Base-by-base conservation (phyloP, 1,140 invertebrate species). In the Brachionus rubens region DNA sequence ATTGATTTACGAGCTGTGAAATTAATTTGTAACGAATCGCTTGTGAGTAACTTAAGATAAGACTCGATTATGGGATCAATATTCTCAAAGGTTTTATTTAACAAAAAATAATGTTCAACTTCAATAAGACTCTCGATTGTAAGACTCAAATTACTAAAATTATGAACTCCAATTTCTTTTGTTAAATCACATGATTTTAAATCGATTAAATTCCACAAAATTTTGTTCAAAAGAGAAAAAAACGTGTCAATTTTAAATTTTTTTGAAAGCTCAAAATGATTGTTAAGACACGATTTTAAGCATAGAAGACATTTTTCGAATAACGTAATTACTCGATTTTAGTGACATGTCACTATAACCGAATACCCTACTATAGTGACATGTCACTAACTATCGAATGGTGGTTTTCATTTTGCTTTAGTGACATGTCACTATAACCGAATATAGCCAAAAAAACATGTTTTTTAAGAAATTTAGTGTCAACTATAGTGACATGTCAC, bases 281-380 rank as follows among this genome's bases (percentile, higher is more conserved):
- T 19, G 3, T 21, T 36, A 1, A 40, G 0, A 40, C 54, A 33
- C 9, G 9, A 59, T 9, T 59, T 59, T 5, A 59, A 59, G 7
- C 33, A 59, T 4, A 59, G 28, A 4, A 72, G 16, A 72, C 68
- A 72, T 16, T 72, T 72, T 54, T 72, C 46, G n/a, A 50, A 41
- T 41, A n/a, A n/a, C n/a, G n/a, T n/a, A n/a, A n/a, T n/a, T n/a
- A n/a, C n/a, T n/a, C n/a, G n/a, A n/a, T n/a, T n/a, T n/a, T n/a
- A n/a, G n/a, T n/a, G n/a, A n/a, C n/a, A n/a, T n/a, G n/a, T n/a
- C n/a, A n/a, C n/a, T n/a, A n/a, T n/a, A n/a, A n/a, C n/a, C n/a
- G n/a, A n/a, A n/a, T n/a, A n/a, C n/a, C n/a, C n/a, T n/a, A n/a
- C n/a, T n/a, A n/a, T n/a, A n/a, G n/a, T n/a, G n/a, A n/a, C n/a